Percentiles rank a stretch among this genome's conserved stretches.
phyloP scores from a whole-genome alignment of 1,140 invertebrate genomes.

The Trichonephila clavipes region DNA sequence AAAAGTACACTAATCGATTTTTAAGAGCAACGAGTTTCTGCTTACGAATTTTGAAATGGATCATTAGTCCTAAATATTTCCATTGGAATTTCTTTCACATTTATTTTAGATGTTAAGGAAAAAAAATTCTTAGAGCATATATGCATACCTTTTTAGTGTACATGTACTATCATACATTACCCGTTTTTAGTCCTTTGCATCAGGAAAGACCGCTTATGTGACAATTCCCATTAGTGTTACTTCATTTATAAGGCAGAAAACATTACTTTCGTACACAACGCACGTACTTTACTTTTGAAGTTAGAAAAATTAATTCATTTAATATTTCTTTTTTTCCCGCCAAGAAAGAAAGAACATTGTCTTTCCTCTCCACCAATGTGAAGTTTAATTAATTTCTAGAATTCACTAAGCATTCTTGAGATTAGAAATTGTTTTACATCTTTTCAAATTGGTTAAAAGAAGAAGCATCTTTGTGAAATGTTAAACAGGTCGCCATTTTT shows the following conservation, averaged over 20 bases:
- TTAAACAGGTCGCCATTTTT: neutral
- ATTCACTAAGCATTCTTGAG: neutral
- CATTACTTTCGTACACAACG: neutral
- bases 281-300: neutral
- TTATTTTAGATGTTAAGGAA: neutral
- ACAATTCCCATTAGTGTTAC: conserved; percentile 18
- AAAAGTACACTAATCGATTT: neutral
- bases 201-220: neutral
- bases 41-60: neutral
- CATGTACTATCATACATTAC: neutral
- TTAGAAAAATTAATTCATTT: conserved; percentile 40
- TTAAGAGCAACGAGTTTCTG: neutral
- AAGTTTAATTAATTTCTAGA: conserved; percentile 43
- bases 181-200: neutral
- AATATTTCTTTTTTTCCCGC: neutral
- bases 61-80: conserved; percentile 4
- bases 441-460: neutral
- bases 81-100: neutral
- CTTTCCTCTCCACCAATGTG: conserved; percentile 13
- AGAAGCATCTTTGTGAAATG: neutral
- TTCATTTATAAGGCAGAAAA: neutral
- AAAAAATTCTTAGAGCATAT: neutral
- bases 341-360: neutral
- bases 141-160: neutral
- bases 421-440: conserved; percentile 37